Evolutionary conservation across 2,797 vertebrate genomes (phyloP).

Genomic region (Coregonus ussuriensis): DNA sequence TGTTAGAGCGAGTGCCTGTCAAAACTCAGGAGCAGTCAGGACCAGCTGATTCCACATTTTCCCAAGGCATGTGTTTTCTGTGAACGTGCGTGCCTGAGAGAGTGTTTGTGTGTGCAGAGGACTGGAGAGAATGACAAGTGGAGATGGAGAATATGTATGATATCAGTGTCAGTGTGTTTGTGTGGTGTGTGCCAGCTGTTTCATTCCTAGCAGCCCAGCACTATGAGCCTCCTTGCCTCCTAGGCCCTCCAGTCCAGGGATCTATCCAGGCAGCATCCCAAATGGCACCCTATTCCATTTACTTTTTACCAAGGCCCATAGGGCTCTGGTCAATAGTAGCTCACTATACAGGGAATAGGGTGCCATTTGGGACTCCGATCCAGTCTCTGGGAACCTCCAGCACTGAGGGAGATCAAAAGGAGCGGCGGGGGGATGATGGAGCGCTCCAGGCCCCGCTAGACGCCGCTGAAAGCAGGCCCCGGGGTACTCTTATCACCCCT

Average conservation of each 20-base stretch:
- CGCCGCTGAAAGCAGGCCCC: conserved; percentile 77
- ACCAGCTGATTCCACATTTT: background rate
- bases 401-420: conserved; percentile 72
- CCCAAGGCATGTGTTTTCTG: conserved; percentile 2
- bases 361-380: conserved; percentile 60
- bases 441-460: conserved; percentile 81
- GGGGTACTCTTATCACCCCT: conserved; percentile 89
- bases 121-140: conserved; percentile 65
- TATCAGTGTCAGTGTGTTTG: conserved; percentile 70
- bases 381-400: conserved; percentile 85
- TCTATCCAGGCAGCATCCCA: background rate
- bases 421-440: conserved; percentile 72
- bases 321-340: background rate
- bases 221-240: conserved; percentile 41
- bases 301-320: background rate
- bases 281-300: background rate
- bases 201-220: conserved; percentile 69
- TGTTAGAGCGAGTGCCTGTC: background rate
- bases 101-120: conserved; percentile 47
- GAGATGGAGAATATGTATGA: conserved; percentile 65
- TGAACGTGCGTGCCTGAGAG: conserved; percentile 33
- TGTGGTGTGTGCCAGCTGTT: conserved; percentile 75
- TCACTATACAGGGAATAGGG: background rate
- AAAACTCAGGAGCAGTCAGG: background rate
- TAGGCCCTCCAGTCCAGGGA: conserved; percentile 58